These are phyloP conservation scores for Saccopteryx bilineata DNA, from an alignment of 2,113 vertebrate genomes.

Conservation along the genomic window DNA sequence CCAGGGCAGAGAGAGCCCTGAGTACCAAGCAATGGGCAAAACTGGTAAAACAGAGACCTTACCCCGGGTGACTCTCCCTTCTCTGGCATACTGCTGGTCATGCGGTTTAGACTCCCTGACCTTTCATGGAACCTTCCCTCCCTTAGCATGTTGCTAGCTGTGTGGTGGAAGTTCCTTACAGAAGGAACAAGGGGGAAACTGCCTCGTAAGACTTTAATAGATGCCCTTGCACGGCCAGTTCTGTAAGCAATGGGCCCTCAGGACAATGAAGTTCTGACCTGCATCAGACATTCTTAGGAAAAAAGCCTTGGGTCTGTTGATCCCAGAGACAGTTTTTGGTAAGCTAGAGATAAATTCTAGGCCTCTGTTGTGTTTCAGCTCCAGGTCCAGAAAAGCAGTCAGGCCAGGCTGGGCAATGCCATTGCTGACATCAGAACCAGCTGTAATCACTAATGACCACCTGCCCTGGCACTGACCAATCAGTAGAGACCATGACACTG, in stretches of 20 bases:
- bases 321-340: background rate
- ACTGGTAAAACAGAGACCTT: background rate
- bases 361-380: background rate
- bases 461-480: background rate
- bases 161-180: too few species aligned
- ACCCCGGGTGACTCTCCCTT: background rate
- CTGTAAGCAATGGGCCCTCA: background rate
- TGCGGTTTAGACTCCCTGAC: background rate
- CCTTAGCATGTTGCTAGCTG: too few species aligned
- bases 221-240: background rate
- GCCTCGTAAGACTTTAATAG: background rate
- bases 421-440: background rate
- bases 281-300: background rate
- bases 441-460: background rate
- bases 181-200: too few species aligned
- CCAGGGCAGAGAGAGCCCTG: background rate
- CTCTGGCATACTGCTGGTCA: background rate
- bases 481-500: background rate
- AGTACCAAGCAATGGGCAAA: background rate
- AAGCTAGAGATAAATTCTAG: background rate
- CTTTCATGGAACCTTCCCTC: background rate
- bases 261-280: background rate
- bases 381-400: background rate
- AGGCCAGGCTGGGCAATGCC: background rate
- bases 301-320: background rate